Conservation (phyloP, 2,113 vertebrate species). For the Oreamnos americanus region DNA sequence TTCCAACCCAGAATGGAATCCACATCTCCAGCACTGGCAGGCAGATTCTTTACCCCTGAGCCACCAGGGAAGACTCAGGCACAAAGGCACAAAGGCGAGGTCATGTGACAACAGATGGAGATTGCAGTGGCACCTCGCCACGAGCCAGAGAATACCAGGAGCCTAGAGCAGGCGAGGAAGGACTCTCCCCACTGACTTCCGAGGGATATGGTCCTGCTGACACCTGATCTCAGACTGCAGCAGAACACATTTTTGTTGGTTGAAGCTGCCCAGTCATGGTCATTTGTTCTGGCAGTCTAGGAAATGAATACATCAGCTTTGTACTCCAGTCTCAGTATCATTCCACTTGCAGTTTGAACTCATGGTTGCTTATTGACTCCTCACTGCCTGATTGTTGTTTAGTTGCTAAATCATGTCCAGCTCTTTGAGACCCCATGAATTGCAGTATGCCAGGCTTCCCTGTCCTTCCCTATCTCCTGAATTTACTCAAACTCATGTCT, state of each 20-base stretch:
- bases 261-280: background rate
- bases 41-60: background rate
- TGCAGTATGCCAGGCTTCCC: background rate
- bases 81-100: background rate
- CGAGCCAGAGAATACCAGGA: background rate
- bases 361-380: background rate
- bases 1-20: background rate
- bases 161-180: no score
- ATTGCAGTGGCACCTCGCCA: background rate
- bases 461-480: background rate
- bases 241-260: background rate
- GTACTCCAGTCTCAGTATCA: background rate
- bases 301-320: background rate
- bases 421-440: background rate
- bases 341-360: background rate
- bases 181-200: background rate
- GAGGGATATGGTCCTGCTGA: background rate
- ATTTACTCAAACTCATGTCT: background rate
- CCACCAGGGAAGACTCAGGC: background rate
- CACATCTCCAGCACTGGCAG: background rate
- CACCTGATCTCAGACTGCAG: background rate
- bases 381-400: background rate
- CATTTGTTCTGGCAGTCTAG: background rate
- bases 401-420: background rate
- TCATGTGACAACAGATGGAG: background rate